Evolutionary conservation across 2,888 invertebrate genomes (phyloP).

Genomic region (Melinaea marsaeus): DNA sequence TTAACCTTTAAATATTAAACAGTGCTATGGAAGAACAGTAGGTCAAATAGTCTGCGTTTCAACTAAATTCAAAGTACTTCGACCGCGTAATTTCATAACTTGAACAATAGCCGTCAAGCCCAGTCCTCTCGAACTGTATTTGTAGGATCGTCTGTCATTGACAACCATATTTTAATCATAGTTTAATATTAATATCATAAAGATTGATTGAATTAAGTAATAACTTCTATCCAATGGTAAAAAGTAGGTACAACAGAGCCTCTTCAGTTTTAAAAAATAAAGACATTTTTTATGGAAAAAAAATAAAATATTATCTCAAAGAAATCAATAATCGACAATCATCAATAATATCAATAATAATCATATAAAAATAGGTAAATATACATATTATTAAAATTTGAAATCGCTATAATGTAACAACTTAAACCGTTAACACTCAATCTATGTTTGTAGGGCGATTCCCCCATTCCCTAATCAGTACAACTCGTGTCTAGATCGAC

Average conservation of each 20-base stretch:
- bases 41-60: neutral
- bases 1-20: neutral
- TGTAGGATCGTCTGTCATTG: neutral
- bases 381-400: no score
- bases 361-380: no score
- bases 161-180: neutral
- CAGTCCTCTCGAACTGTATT: conserved; percentile 5
- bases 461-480: conserved; percentile 7
- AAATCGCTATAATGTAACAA: neutral
- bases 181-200: neutral
- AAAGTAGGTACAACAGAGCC: no score
- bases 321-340: no score
- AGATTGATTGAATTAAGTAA: neutral
- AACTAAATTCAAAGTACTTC: neutral
- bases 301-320: no score
- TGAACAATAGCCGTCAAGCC: conserved; percentile 6
- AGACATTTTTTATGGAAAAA: no score
- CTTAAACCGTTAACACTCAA: neutral
- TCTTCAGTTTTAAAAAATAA: no score
- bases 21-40: neutral
- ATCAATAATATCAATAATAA: no score
- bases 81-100: conserved; percentile 1
- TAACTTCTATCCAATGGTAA: neutral
- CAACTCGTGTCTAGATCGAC: conserved; percentile 2
- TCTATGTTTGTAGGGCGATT: conserved; percentile 8